A percentile compares a stretch with the other conserved stretches of the same genome.
phyloP scores from a whole-genome alignment of 2,113 vertebrate species.

The Galeopterus variegatus region DNA sequence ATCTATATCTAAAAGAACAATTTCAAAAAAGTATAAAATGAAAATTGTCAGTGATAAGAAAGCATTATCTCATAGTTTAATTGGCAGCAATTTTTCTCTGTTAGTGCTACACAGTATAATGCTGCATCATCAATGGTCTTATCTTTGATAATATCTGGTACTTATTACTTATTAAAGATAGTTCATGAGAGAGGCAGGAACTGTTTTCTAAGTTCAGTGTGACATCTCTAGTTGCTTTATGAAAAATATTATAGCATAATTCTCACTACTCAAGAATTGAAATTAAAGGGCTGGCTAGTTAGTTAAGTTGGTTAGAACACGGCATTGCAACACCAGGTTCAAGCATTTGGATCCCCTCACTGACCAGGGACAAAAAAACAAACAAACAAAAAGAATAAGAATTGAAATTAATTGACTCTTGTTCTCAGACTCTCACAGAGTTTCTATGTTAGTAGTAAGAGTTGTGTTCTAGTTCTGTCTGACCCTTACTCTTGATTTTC shows the following conservation, averaged over 20 bases:
- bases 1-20: slow-evolving; percentile 21
- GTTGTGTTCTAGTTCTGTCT: background rate
- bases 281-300: background rate
- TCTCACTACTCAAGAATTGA: background rate
- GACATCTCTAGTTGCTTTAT: background rate
- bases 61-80: background rate
- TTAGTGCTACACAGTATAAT: background rate
- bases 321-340: no score
- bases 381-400: no score
- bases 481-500: background rate
- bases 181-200: background rate
- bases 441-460: background rate
- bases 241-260: background rate
- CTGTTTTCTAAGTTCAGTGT: background rate
- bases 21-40: background rate
- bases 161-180: background rate
- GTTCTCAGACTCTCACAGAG: background rate
- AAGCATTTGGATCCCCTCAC: no score
- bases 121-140: background rate
- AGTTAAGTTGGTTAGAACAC: no score
- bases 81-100: background rate
- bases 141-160: background rate
- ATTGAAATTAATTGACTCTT: background rate
- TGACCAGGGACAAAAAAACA: no score
- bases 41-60: background rate